Percentiles rank a stretch among this genome's conserved stretches.
Conservation (phyloP, 2,888 invertebrate species). For the Piscicola geometra region DNA sequence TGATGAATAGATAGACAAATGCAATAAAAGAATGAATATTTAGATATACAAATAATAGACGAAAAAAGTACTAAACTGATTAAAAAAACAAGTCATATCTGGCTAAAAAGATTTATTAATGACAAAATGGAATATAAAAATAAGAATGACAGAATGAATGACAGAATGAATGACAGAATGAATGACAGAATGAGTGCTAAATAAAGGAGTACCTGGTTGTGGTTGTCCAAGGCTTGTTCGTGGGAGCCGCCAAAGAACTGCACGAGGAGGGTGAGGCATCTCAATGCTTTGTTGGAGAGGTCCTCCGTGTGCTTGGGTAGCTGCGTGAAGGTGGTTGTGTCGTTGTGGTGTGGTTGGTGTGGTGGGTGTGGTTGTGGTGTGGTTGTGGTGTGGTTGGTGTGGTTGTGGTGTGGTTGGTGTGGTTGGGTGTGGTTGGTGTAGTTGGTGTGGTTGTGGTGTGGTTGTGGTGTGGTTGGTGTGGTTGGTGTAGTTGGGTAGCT, state of each 20-base stretch:
- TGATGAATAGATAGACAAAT: no score
- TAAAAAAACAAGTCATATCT: background rate
- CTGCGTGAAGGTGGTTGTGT: no score
- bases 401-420: no score
- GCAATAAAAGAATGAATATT: no score
- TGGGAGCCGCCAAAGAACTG: slow-evolving; percentile 57
- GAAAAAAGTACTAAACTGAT: background rate
- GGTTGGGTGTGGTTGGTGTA: no score
- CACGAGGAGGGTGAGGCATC: slow-evolving; percentile 52
- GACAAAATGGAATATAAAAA: no score
- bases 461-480: no score
- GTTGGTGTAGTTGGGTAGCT: no score
- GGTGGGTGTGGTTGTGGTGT: no score
- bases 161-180: background rate
- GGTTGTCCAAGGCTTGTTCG: slow-evolving; percentile 46
- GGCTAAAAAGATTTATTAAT: background rate
- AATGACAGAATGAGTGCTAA: background rate
- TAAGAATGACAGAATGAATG: no score
- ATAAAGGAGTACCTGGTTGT: slow-evolving; percentile 35
- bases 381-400: no score
- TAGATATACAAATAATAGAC: background rate
- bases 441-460: no score
- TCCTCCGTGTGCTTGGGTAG: slow-evolving; percentile 53
- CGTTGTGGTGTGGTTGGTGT: background rate
- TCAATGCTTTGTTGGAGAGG: slow-evolving; percentile 51